Conservation (phyloP, 2,797 vertebrate genomes). For the Dallia pectoralis region DNA sequence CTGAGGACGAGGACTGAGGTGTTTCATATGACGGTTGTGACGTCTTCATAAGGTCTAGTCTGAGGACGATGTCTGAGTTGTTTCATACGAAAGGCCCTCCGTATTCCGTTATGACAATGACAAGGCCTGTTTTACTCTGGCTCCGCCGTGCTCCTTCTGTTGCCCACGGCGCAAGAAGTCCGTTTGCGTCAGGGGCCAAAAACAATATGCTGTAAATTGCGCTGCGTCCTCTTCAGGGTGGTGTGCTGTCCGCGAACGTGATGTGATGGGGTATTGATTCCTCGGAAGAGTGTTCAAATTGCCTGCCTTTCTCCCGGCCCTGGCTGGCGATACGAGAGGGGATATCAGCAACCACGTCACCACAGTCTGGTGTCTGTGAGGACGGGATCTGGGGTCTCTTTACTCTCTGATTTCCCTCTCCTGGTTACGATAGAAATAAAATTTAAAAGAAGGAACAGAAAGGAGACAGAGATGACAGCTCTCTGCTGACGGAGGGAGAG, state of each 20-base stretch:
- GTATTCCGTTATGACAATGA: slow-evolving; percentile 54
- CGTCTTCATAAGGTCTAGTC: neutral
- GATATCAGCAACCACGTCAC: slow-evolving; percentile 40
- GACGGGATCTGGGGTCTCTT: neutral
- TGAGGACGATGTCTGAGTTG: neutral
- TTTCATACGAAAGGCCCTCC: slow-evolving; percentile 1
- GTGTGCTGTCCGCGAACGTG: slow-evolving; percentile 71
- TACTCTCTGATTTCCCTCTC: neutral
- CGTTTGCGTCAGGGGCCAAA: slow-evolving; percentile 77
- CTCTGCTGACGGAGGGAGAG: no score
- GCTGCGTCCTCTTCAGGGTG: slow-evolving; percentile 70
- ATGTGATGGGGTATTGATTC: slow-evolving; percentile 85
- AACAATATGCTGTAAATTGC: slow-evolving; percentile 81
- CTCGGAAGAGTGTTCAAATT: slow-evolving; percentile 76
- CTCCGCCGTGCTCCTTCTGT: slow-evolving; percentile 51
- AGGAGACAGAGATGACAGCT: neutral
- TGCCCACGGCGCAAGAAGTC: slow-evolving; percentile 50
- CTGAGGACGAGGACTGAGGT: neutral
- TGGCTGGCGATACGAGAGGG: slow-evolving; percentile 73
- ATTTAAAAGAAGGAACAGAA: neutral
- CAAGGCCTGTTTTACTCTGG: slow-evolving; percentile 64
- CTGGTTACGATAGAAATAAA: neutral
- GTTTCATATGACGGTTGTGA: slow-evolving; percentile 25
- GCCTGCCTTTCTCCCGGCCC: slow-evolving; percentile 79
- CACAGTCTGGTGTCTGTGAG: neutral